phyloP scores from a whole-genome alignment of 2,888 invertebrate species.

The Pristionchus entomophagus region DNA sequence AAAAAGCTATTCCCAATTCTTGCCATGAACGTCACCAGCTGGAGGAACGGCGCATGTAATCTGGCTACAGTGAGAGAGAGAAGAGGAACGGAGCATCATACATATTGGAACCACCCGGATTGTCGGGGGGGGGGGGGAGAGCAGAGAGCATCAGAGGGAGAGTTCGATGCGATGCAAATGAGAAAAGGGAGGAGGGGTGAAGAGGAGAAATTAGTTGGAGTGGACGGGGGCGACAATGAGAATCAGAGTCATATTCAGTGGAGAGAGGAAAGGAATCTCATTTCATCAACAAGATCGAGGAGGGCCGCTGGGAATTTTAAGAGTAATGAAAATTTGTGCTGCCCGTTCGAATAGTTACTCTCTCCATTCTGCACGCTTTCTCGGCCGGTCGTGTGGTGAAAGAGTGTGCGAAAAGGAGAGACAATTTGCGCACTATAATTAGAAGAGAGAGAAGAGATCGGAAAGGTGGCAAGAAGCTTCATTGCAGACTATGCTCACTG shows the following conservation, averaged over 20 bases:
- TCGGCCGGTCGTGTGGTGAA: no score
- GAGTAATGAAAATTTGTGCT: no score
- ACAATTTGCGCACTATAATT: no score
- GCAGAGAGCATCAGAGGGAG: constrained; percentile 17
- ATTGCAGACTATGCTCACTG: no score
- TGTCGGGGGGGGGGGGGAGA: constrained; percentile 4
- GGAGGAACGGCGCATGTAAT: background rate
- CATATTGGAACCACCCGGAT: constrained; percentile 17
- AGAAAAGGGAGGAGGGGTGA: background rate
- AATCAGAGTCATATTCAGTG: constrained; percentile 34
- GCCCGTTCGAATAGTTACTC: no score
- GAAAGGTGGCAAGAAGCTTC: no score
- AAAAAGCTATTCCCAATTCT: no score
- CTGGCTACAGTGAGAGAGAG: background rate
- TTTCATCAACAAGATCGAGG: constrained; percentile 29
- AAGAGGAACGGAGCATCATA: background rate
- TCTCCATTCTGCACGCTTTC: no score
- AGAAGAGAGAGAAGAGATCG: no score
- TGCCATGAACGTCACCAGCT: no score
- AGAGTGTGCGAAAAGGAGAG: no score
- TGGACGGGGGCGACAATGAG: background rate
- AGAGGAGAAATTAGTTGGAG: constrained; percentile 33
- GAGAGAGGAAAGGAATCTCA: background rate
- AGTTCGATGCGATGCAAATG: constrained; percentile 37
- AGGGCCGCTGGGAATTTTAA: no score